These are phyloP conservation scores for Aleiodes leptofemur DNA, from an alignment of 2,888 invertebrate genomes.

Conservation along the genomic window DNA sequence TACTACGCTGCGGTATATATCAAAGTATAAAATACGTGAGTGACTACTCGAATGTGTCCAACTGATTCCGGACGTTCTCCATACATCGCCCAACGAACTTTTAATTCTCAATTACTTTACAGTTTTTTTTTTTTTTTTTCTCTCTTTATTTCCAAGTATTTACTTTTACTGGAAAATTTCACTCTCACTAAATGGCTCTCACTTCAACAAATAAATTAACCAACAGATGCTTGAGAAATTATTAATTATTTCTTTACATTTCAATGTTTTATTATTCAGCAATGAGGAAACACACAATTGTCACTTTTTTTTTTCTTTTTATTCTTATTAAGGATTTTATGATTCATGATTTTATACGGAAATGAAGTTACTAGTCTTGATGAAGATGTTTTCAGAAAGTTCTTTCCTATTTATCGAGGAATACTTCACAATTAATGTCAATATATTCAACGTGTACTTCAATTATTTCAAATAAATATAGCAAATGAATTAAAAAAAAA, in stretches of 20 bases:
- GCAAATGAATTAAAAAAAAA: no score
- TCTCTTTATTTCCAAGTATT: conserved; percentile 18
- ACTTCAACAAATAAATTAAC: conserved; percentile 26
- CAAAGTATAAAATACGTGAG: conserved; percentile 67
- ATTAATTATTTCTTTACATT: background rate
- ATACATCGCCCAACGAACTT: conserved; percentile 3
- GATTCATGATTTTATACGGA: no score
- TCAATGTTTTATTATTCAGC: background rate
- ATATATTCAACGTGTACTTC: no score
- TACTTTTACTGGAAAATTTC: conserved; percentile 31
- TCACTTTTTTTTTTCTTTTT: background rate
- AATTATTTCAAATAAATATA: no score
- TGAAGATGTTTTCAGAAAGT: no score
- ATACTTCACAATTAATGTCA: no score
- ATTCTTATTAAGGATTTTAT: no score
- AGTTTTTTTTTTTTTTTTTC: no score
- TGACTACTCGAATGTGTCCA: conserved; percentile 49
- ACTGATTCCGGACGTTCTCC: background rate
- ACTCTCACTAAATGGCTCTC: conserved; percentile 27
- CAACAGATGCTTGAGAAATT: conserved; percentile 1
- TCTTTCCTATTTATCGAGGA: no score
- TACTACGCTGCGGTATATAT: conserved; percentile 71
- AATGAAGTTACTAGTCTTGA: no score
- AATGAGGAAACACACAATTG: conserved; percentile 8
- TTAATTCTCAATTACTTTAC: conserved; percentile 2